A percentile compares a stretch with the other conserved stretches of the same genome.
Conservation (phyloP, 1,140 invertebrate species). For the Bilobella aurantiaca region DNA sequence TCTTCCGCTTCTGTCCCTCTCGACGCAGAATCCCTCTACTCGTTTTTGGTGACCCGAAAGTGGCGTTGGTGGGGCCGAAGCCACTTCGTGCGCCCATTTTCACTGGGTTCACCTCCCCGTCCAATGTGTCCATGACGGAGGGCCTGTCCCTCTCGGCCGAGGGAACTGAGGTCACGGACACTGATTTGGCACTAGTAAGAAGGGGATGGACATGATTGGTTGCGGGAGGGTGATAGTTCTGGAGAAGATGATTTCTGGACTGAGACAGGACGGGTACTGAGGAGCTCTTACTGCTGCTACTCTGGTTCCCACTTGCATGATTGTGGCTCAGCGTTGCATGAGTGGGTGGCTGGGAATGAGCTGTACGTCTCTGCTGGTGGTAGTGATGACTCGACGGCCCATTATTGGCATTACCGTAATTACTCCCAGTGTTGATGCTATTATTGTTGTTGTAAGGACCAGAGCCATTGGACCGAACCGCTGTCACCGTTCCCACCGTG, state of each 20-base stretch:
- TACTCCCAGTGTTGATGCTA: not conserved
- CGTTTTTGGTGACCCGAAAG: not conserved
- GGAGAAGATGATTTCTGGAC: not conserved
- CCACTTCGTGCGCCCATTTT: not conserved
- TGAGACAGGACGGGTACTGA: conserved; percentile 3
- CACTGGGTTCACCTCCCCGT: not conserved
- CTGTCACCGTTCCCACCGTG: conserved; percentile 1
- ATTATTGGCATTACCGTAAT: not conserved
- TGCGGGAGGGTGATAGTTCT: too few species aligned
- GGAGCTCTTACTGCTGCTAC: not conserved
- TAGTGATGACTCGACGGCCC: not conserved
- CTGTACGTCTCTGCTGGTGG: not conserved
- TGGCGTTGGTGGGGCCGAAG: conserved; percentile 5
- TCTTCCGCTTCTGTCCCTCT: conserved; percentile 22
- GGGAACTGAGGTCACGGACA: not conserved
- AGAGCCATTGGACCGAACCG: not conserved
- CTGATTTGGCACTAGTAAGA: not conserved
- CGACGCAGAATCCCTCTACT: conserved; percentile 25
- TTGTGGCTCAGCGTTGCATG: not conserved
- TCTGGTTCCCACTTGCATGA: too few species aligned
- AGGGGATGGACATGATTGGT: too few species aligned
- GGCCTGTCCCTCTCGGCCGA: conserved; percentile 1
- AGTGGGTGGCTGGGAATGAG: not conserved
- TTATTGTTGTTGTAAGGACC: not conserved
- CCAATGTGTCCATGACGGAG: conserved; percentile 11